A percentile compares a stretch with the other conserved stretches of the same genome.
These are phyloP conservation scores for Drosophila ohnishii DNA, from an alignment of 1,140 invertebrate genomes.

Conservation along the genomic window DNA sequence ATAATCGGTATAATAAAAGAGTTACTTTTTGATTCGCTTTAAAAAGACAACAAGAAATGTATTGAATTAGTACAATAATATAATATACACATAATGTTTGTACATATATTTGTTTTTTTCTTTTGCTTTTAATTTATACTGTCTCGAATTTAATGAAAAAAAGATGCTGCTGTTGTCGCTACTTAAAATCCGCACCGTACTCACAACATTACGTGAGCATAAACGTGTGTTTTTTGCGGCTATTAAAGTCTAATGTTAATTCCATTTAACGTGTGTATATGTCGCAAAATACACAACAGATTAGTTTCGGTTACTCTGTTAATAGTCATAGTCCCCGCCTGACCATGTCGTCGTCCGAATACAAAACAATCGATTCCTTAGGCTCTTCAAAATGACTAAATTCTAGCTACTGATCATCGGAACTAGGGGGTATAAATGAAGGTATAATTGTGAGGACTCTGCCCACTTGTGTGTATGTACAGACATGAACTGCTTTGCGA, in stretches of 20 bases:
- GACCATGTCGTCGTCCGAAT: slow-evolving; percentile 6
- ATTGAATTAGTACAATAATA: slow-evolving; percentile 56
- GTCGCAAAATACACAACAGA: slow-evolving; percentile 31
- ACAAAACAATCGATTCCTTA: slow-evolving; percentile 28
- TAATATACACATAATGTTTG: slow-evolving; percentile 53
- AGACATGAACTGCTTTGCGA: slow-evolving; percentile 3
- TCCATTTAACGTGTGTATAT: slow-evolving; percentile 25
- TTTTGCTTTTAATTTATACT: slow-evolving; percentile 25
- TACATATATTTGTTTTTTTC: slow-evolving; percentile 25
- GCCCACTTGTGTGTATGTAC: slow-evolving; percentile 28
- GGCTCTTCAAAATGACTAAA: slow-evolving; percentile 23
- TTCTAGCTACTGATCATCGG: slow-evolving; percentile 28
- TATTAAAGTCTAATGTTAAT: slow-evolving; percentile 35
- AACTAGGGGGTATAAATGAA: slow-evolving; percentile 20
- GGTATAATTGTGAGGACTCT: slow-evolving; percentile 4
- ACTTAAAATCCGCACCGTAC: slow-evolving; percentile 14
- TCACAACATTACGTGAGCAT: slow-evolving; percentile 16
- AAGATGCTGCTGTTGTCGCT: slow-evolving; percentile 13
- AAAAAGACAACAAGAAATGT: slow-evolving; percentile 60
- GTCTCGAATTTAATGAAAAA: slow-evolving; percentile 38
- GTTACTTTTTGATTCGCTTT: slow-evolving; percentile 29
- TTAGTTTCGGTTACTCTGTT: slow-evolving; percentile 18
- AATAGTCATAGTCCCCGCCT: slow-evolving; percentile 13
- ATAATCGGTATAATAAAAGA: slow-evolving; percentile 33
- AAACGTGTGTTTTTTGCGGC: slow-evolving; percentile 3